Evolutionary conservation across 2,888 invertebrate genomes (phyloP), one percentile per base, ranked within the genome.

Genomic region (Drosophila merina): DNA sequence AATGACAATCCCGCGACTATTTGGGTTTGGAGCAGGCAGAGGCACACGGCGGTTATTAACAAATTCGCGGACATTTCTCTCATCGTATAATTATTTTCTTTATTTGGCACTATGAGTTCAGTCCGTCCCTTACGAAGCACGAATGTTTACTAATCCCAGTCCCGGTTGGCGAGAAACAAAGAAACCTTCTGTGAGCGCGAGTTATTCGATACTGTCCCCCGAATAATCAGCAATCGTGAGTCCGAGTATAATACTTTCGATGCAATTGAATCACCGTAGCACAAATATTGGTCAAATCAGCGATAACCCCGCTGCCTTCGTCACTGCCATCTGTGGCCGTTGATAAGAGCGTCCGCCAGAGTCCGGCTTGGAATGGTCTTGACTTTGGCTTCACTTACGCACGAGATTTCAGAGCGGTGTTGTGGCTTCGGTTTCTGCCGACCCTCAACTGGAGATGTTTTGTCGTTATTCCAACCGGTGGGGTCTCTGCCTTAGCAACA

Each of bases 221-320:
- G 14, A 57, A 40, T 40, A 58, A 62, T 62, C 60, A 60, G 49
- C 52, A 64, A 47, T 58, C n/a, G 48, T 30, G 7, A 44, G 8
- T 8, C 9, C 52, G 52, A 57, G 44, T 66, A 49, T 49, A 67
- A 64, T 79, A 79, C 64, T 77, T 72, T 78, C 66, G 45, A 40
- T 64, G 38, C 54, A 74, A 77, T 79, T 82, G 85, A 85, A 71
- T 85, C 81, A 82, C 59, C 59, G 45, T 20, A 64, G 57, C 12
- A 45, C 36, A 60, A 75, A 74, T 82, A 82, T 77, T 79, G 79
- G 74, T 76, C 86, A 74, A 74, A 60, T 59, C 51, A 51, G 5
- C 64, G 84, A 86, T 83, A 86, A 83, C 86, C 86, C 66, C 50
- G 36, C 47, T 42, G 62, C 48, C 58, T 75, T 74, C 77, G 69